Evolutionary conservation across 1,140 invertebrate genomes (phyloP), one percentile per base, ranked within the genome.

Genomic region (Drosophila lowei): DNA sequence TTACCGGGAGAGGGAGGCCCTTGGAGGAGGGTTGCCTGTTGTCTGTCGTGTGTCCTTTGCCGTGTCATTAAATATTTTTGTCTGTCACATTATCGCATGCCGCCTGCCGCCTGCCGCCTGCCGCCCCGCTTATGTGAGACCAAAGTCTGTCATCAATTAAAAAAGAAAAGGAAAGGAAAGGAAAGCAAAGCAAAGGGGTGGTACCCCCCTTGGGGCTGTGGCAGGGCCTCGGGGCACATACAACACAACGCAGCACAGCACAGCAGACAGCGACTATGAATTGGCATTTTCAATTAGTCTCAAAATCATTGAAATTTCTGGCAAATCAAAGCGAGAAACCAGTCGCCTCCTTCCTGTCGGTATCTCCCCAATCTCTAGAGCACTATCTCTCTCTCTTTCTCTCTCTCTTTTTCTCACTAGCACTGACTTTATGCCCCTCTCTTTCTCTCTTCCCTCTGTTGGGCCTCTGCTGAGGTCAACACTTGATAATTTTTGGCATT

Each of bases 31-130:
- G 34, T 38, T 38, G 3, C 11, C 34, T 4, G 11, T 13, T 11
- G 7, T 28, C 28, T 8, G 23, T 9, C 23, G 38, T 55, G 44
- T 48, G 47, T 57, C 41, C 55, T 52, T 46, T 77, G 76, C 52
- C 50, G 66, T 85, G 80, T 84, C 80, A 85, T 84, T 84, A 79
- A 79, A 84, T 79, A 85, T 85, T 84, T 57, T 73, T 79, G 65
- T 77, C 73, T 71, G 71, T 67, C 79, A 84, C 81, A 85, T 86
- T 80, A 85, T 68, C 72, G 77, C 81, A 86, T 79, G 80, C 18
- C 57, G 30, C 8, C 30, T 23, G 23, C 23, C 5, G 30, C 8
- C 30, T 23, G 23, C 23, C 5, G 65, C 73, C 64, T 75, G 71
- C 64, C 79, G 85, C 81, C 77, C 80, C 77, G 80, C 72, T 72